Conservation (phyloP, 1,140 invertebrate species). For the Drosophila takahashii region DNA sequence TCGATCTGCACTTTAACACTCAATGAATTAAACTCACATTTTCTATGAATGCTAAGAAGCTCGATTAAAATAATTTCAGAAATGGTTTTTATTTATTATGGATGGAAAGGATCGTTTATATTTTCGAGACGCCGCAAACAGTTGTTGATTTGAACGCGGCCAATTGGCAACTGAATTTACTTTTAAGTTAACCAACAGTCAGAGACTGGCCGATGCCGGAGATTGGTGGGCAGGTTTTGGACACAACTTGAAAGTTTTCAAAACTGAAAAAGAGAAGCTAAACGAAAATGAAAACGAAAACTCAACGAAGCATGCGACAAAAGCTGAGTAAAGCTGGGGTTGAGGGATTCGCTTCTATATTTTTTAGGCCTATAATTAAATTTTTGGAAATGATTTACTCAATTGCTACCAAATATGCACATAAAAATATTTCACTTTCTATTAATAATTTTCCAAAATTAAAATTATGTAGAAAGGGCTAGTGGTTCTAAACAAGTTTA, state of each 20-base stretch:
- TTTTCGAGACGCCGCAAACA: conserved; percentile 29
- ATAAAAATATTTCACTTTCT: background rate
- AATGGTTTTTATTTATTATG: background rate
- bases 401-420: background rate
- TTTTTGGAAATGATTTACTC: background rate
- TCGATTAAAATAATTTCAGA: background rate
- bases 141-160: conserved; percentile 69
- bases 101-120: background rate
- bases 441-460: background rate
- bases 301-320: conserved; percentile 55
- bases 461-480: background rate
- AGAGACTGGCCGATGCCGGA: conserved; percentile 32
- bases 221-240: conserved; percentile 41
- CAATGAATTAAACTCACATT: conserved; percentile 39
- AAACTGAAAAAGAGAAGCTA: conserved; percentile 40
- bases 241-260: conserved; percentile 68
- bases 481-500: background rate
- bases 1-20: background rate
- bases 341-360: conserved; percentile 19
- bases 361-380: conserved; percentile 16
- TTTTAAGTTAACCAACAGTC: conserved; percentile 26
- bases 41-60: background rate
- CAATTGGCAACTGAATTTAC: conserved; percentile 65
- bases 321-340: conserved; percentile 40
- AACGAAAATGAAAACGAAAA: conserved; percentile 43